Conservation (phyloP, 1,140 invertebrate genomes). For the Pseudomyrmex cubaensis region DNA sequence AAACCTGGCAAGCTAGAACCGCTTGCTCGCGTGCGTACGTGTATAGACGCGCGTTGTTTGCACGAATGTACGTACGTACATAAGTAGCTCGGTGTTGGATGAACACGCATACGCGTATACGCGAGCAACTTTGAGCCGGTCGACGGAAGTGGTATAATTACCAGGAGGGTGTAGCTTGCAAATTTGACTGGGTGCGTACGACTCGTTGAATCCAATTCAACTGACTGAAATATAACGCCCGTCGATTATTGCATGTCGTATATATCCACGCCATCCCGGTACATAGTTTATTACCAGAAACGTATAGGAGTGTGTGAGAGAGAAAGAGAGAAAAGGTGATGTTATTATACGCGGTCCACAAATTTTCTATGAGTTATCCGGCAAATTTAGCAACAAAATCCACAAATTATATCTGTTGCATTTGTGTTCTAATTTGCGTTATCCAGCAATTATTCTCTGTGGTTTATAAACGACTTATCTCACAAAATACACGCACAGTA, state of each 20-base stretch:
- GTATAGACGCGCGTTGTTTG: neutral
- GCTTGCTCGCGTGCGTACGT: constrained; percentile 10
- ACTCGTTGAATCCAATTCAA: constrained; percentile 75
- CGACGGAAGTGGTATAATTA: constrained; percentile 72
- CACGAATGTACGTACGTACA: too few relatives aligned
- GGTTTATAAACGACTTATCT: neutral
- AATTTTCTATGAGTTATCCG: constrained; percentile 23
- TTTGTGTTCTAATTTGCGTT: neutral
- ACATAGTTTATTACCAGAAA: constrained; percentile 18
- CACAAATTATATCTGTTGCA: neutral
- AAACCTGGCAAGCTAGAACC: constrained; percentile 56
- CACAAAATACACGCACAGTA: neutral
- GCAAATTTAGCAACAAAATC: neutral
- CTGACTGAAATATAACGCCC: constrained; percentile 71
- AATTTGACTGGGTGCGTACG: constrained; percentile 66
- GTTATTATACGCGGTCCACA: neutral
- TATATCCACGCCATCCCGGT: neutral
- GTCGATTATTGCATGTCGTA: constrained; percentile 66
- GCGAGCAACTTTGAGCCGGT: constrained; percentile 54
- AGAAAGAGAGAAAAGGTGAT: neutral
- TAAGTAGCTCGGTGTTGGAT: neutral
- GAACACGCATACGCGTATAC: constrained; percentile 33
- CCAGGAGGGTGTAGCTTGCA: constrained; percentile 59
- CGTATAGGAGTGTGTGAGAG: neutral
- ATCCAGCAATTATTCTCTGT: neutral